Evolutionary conservation across 2,113 vertebrate species (phyloP), one percentile per base, ranked within the genome.

Genomic region (Poicephalus gulielmi): DNA sequence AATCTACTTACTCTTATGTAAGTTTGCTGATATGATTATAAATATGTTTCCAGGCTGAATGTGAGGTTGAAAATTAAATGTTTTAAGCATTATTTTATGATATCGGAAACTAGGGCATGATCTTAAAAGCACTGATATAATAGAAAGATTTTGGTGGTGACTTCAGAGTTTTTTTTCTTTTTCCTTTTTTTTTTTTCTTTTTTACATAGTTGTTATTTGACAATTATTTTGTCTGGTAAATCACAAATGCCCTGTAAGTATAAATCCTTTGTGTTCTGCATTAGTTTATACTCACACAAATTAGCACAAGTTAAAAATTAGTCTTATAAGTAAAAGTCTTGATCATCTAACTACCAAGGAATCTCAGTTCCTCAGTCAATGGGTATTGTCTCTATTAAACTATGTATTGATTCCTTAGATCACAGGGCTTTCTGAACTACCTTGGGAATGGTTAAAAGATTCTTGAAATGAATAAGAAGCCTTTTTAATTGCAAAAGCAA

Each of bases 401-500:
- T 94, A 39, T 2, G 2, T 53, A 96, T 95, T 2, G 88, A 96
- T 95, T 94, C 83, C 31, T 69, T 63, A 82, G 86, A 80, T 80
- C 59, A 88, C 22, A 92, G 39, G 81, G 91, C 33, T 89, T 92
- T 85, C 79, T 92, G 81, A 88, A 66, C 24, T 94, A 75, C n/a
- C n/a, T 60, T 41, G 67, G 74, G 86, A 96, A 88, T 67, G 37
- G 20, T 28, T 64, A 80, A 80, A 88, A 57, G 31, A 75, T 71
- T 90, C 83, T 66, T 68, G 31, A 75, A 78, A 63, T 3, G 16
- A 92, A 93, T 74, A 31, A 22, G 27, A 69, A 92, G 37, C 15
- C 50, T 71, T 79, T 83, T 73, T 92, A 95, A 94, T 94, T 94
- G 87, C 63, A 90, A 96, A 94, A 73, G 43, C 50, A 92, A 93